These are phyloP conservation scores for Rhinatrema bivittatum DNA, from an alignment of 2,797 vertebrate species.

Conservation along the genomic window DNA sequence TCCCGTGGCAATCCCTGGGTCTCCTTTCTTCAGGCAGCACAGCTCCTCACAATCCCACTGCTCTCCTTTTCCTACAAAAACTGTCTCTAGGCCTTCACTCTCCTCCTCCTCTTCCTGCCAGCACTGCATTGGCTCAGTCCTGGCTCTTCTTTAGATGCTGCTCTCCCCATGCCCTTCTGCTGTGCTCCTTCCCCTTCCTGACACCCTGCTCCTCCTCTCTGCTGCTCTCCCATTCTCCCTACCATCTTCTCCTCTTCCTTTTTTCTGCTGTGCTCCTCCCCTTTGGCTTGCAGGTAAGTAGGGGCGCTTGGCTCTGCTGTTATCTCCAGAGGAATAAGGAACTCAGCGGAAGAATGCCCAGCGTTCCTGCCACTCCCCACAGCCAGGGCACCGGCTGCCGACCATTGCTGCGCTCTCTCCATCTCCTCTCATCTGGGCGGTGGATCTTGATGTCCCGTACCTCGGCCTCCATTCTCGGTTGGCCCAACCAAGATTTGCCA, in stretches of 20 bases:
- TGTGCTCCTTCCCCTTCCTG: not conserved
- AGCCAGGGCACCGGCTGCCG: too few relatives aligned
- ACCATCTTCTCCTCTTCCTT: not conserved
- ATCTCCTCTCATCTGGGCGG: too few relatives aligned
- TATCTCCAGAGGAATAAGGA: not conserved
- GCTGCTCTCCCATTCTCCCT: not conserved
- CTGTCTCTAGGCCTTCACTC: not conserved
- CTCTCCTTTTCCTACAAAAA: not conserved
- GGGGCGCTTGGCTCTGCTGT: too few relatives aligned
- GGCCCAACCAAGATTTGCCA: too few relatives aligned
- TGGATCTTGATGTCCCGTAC: too few relatives aligned
- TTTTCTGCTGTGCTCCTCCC: not conserved
- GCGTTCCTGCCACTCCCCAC: not conserved
- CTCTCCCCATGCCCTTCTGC: not conserved
- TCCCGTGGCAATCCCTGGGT: not conserved
- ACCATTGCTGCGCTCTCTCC: too few relatives aligned
- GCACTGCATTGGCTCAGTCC: too few relatives aligned
- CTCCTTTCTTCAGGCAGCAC: rapidly evolving
- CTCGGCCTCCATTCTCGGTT: too few relatives aligned
- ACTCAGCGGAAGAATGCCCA: not conserved
- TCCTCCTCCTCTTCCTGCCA: not conserved
- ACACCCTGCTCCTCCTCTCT: not conserved
- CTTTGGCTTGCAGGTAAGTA: slow-evolving; percentile 13
- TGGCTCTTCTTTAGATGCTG: too few relatives aligned
- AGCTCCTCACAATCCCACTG: not conserved